Base-by-base conservation (phyloP, 2,113 vertebrate genomes). In the Misgurnus mizolepis region DNA sequence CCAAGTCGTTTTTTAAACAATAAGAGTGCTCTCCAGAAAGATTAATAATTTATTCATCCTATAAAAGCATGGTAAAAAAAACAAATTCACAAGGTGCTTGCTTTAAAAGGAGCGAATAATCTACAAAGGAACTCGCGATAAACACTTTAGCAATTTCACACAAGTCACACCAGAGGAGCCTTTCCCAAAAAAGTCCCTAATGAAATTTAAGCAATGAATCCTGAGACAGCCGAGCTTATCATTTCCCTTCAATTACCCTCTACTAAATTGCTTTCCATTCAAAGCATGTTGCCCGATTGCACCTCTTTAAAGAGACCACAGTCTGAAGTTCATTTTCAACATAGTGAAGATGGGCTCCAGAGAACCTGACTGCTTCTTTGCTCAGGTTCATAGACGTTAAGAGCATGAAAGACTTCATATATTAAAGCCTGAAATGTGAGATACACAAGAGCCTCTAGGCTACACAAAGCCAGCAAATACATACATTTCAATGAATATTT, bases 171-270 rank as follows among this genome's bases (percentile, higher is more conserved):
- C 4, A 61, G 15, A 56, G 64, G 55, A 77, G 22, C 17, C 53
- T 34, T 10, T 22, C 9, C 45, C 67, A 70, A 81, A 77, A 73
- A 67, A 11, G 10, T 60, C 15, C 50, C 66, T 78, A 82, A 88
- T 82, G 80, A 84, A 85, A 85, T 85, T 61, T 65, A 85, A 45
- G 78, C 78, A 76, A 10, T 40, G 49, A 79, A 77, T 85, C 85
- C 82, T 79, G 80, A 81, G 79, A 84, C 79, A 74, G 72, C 74
- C 9, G 61, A 71, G 56, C 85, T 85, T 85, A 85, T 86, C 83
- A 75, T 75, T 84, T 85, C 53, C n/a, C 84, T 87, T 79, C 78
- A 87, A 88, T 89, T 88, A 87, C 85, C 87, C 87, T 83, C 40
- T 62, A 80, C 70, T 58, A 85, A 88, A 87, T 86, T 84, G 83